Conservation (phyloP, 2,113 vertebrate genomes). For the cattle (Bos taurus) region DNA sequence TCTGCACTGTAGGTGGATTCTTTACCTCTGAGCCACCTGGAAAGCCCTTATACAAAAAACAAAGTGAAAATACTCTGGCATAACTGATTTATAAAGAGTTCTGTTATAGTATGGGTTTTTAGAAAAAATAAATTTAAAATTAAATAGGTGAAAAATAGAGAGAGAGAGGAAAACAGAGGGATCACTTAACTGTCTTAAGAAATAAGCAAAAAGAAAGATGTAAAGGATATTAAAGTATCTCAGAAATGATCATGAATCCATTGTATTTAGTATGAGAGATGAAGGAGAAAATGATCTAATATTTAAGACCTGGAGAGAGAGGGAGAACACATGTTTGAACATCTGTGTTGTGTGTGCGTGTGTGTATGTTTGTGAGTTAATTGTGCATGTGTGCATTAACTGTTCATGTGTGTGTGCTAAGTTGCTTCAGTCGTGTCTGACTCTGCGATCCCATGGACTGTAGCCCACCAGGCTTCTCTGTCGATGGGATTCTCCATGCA, state of each 20-base stretch:
- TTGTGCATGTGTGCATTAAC: background rate
- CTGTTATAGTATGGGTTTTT: background rate
- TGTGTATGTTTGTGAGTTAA: background rate
- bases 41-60: background rate
- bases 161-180: background rate
- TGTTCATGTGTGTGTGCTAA: background rate
- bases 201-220: background rate
- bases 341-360: background rate
- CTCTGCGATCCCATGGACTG: background rate
- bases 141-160: no score
- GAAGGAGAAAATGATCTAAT: background rate
- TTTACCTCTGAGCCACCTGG: background rate
- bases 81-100: background rate
- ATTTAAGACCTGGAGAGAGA: background rate
- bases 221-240: background rate
- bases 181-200: background rate
- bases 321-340: rapidly evolving
- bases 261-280: background rate
- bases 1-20: background rate
- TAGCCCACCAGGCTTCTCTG: background rate
- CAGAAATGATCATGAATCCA: background rate
- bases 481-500: background rate
- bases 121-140: background rate
- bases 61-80: background rate
- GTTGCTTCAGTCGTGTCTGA: background rate